phyloP scores from a whole-genome alignment of 2,888 invertebrate genomes.

The Eudasyphora cyanicolor region DNA sequence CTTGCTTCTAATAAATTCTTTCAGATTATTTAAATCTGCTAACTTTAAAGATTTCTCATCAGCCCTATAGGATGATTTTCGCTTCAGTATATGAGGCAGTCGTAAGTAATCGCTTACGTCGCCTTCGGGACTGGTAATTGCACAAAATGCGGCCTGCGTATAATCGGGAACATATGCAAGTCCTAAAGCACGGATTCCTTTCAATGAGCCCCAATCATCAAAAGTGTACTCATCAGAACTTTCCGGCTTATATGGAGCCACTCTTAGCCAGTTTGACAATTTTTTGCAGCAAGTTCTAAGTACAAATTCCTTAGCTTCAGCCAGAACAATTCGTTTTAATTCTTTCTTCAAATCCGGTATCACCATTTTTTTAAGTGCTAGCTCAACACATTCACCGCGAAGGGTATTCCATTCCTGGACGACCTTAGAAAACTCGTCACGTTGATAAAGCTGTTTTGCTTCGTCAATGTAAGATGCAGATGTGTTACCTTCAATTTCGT shows the following conservation, averaged over 20 bases:
- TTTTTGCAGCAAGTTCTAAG: slow-evolving; percentile 91
- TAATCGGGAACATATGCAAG: slow-evolving; percentile 93
- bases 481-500: slow-evolving; percentile 89
- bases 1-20: slow-evolving; percentile 92
- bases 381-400: slow-evolving; percentile 91
- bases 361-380: slow-evolving; percentile 92
- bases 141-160: slow-evolving; percentile 92
- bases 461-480: slow-evolving; percentile 91
- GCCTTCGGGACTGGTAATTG: slow-evolving; percentile 92
- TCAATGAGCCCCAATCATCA: slow-evolving; percentile 91
- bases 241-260: slow-evolving; percentile 86
- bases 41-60: slow-evolving; percentile 86
- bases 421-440: slow-evolving; percentile 96
- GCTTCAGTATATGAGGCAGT: slow-evolving; percentile 91
- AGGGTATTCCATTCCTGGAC: slow-evolving; percentile 98
- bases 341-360: slow-evolving; percentile 95
- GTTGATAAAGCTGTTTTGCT: slow-evolving; percentile 85
- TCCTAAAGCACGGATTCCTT: slow-evolving; percentile 92
- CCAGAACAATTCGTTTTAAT: slow-evolving; percentile 87
- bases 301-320: slow-evolving; percentile 93
- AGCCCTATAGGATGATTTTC: slow-evolving; percentile 87
- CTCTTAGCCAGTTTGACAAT: slow-evolving; percentile 93
- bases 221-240: slow-evolving; percentile 91
- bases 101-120: slow-evolving; percentile 95
- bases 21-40: slow-evolving; percentile 85